phyloP scores from a whole-genome alignment of 2,113 vertebrate species.

The Cephalopterus ornatus region DNA sequence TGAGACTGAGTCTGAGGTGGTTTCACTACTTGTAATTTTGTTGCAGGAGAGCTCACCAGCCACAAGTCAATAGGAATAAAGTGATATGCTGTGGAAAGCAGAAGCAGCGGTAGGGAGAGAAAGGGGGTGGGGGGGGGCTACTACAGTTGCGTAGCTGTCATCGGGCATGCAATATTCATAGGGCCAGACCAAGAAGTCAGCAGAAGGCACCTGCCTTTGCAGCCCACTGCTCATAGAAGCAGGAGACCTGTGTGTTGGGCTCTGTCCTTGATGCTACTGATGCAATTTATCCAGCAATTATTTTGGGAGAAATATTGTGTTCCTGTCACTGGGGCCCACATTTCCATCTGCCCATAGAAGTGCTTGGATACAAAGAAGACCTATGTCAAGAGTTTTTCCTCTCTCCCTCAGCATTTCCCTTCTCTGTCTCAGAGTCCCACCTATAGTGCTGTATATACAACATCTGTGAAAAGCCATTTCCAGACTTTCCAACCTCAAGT shows the following conservation, averaged over 20 bases:
- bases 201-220: neutral
- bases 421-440: neutral
- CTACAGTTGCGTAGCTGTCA: neutral
- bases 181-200: neutral
- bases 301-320: neutral
- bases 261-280: neutral
- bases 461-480: neutral
- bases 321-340: neutral
- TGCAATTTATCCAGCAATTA: neutral
- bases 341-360: neutral
- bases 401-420: neutral
- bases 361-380: neutral
- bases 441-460: neutral
- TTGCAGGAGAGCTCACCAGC: neutral
- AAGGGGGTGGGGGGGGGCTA: neutral
- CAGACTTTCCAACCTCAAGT: neutral
- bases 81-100: neutral
- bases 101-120: neutral
- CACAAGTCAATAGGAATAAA: neutral
- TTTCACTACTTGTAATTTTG: accelerated
- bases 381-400: neutral
- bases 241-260: neutral
- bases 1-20: accelerated
- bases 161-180: neutral
- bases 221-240: neutral